Conservation (phyloP, 1,140 invertebrate genomes). For the Druon quercuslanigerum region DNA sequence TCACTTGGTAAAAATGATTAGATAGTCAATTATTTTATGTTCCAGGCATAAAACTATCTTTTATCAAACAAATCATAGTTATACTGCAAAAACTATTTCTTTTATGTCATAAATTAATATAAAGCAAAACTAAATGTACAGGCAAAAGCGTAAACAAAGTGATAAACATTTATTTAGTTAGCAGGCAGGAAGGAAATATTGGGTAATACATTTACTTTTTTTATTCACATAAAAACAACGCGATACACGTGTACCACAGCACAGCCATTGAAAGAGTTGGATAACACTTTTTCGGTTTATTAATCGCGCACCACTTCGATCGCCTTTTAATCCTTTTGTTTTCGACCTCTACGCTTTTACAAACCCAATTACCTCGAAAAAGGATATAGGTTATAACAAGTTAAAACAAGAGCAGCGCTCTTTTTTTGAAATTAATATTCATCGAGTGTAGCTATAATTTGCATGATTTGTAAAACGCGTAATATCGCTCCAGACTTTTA, state of each 20-base stretch:
- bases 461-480: not conserved
- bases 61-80: too few relatives aligned
- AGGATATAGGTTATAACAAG: constrained; percentile 14
- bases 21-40: too few relatives aligned
- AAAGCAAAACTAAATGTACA: too few relatives aligned
- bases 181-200: constrained; percentile 10
- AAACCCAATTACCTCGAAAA: constrained; percentile 26
- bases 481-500: not conserved
- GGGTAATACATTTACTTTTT: not conserved
- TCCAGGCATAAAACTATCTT: too few relatives aligned
- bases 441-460: not conserved
- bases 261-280: not conserved
- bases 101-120: too few relatives aligned
- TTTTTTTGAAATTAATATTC: not conserved
- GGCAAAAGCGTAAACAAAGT: not conserved
- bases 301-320: not conserved
- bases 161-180: not conserved
- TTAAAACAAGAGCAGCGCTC: not conserved
- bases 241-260: not conserved
- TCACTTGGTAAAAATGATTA: too few relatives aligned
- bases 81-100: too few relatives aligned
- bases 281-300: not conserved
- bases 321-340: not conserved
- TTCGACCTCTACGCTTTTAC: constrained; percentile 1
- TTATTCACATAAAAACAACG: constrained; percentile 15